Percentiles rank a stretch among this genome's conserved stretches.
phyloP scores from a whole-genome alignment of 2,113 vertebrate species.

The Pelobates fuscus region DNA sequence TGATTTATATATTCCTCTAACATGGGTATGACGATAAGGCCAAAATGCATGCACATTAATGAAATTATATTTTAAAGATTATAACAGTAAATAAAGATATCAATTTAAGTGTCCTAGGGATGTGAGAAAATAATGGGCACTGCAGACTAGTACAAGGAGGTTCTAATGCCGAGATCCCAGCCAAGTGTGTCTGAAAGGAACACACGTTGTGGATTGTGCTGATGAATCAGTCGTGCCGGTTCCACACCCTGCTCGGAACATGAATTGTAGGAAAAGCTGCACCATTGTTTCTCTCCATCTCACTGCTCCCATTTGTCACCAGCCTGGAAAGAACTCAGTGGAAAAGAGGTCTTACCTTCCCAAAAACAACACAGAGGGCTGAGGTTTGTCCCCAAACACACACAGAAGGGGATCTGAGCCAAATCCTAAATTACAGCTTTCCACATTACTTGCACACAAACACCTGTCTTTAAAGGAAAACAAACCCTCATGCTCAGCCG shows the following conservation, averaged over 20 bases:
- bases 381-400: not conserved
- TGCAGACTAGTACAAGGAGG: constrained; percentile 2
- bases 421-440: no score
- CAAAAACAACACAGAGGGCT: constrained; percentile 18
- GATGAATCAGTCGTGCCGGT: constrained; percentile 27
- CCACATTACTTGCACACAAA: not conserved
- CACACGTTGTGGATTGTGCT: not conserved
- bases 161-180: not conserved
- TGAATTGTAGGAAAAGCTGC: constrained; percentile 41
- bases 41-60: no score
- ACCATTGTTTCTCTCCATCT: constrained; percentile 10
- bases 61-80: no score
- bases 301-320: constrained; percentile 30
- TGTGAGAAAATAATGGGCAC: no score
- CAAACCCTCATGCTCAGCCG: no score
- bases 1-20: no score
- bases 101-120: no score
- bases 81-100: no score
- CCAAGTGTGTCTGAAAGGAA: not conserved
- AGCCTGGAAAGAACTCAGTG: constrained; percentile 31
- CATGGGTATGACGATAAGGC: no score
- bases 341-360: constrained; percentile 8
- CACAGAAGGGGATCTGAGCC: not conserved
- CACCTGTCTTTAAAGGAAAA: no score
- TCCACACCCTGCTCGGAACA: constrained; percentile 20